phyloP scores from a whole-genome alignment of 2,888 invertebrate species.

The Melanophora roralis region DNA sequence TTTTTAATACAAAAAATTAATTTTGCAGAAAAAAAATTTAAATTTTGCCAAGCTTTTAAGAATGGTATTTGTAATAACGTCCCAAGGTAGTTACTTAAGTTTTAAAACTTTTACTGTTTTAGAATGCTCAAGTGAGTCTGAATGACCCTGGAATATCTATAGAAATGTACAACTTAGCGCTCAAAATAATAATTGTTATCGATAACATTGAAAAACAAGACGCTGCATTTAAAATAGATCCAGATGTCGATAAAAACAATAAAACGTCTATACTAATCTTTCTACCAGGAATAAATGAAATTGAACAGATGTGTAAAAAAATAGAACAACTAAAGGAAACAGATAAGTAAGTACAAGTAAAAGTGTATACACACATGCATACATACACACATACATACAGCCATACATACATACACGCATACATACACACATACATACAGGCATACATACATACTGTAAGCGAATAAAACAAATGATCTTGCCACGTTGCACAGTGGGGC shows the following conservation, averaged over 20 bases:
- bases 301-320: conserved; percentile 82
- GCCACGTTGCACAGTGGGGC: too few species aligned
- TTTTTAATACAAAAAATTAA: too few species aligned
- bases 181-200: conserved; percentile 81
- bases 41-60: too few species aligned
- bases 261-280: conserved; percentile 87
- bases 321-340: conserved; percentile 68
- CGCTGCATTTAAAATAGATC: conserved; percentile 75
- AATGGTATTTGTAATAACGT: too few species aligned
- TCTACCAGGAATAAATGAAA: conserved; percentile 91
- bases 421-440: too few species aligned
- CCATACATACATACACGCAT: too few species aligned
- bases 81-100: too few species aligned
- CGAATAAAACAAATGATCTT: too few species aligned
- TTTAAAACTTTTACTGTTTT: too few species aligned
- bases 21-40: too few species aligned
- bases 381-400: too few species aligned
- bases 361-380: background rate
- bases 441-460: too few species aligned
- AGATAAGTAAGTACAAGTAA: conserved; percentile 57
- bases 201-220: conserved; percentile 75
- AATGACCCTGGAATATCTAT: conserved; percentile 80
- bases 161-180: conserved; percentile 81
- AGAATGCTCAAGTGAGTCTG: conserved; percentile 78
- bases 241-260: conserved; percentile 75